Percentiles rank a stretch among this genome's conserved stretches.
These are phyloP conservation scores for Lysandra coridon DNA, from an alignment of 2,888 invertebrate species.

Conservation along the genomic window DNA sequence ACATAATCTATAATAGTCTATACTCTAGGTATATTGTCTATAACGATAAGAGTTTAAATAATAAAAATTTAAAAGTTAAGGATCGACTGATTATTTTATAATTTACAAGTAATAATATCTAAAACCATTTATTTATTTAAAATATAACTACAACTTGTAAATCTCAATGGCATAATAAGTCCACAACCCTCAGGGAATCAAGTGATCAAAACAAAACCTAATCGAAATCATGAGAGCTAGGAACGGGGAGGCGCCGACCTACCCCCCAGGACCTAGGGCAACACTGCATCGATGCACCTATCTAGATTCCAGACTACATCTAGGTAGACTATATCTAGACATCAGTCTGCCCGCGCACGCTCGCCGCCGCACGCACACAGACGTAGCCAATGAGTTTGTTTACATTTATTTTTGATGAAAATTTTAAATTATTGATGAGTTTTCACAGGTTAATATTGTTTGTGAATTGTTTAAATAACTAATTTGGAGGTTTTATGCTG, in stretches of 20 bases:
- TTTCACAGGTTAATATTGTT: neutral
- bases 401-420: conserved; percentile 10
- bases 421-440: conserved; percentile 5
- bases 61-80: no score
- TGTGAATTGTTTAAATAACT: neutral
- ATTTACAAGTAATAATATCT: neutral
- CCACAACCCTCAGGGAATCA: neutral
- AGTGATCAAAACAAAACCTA: conserved; percentile 29
- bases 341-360: conserved; percentile 36
- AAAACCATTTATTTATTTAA: neutral
- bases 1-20: no score
- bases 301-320: conserved; percentile 51
- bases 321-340: conserved; percentile 54
- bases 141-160: neutral
- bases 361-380: conserved; percentile 22
- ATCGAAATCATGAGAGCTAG: conserved; percentile 31
- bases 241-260: conserved; percentile 51
- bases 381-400: conserved; percentile 8
- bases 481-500: neutral
- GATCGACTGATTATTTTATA: no score
- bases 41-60: no score
- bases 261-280: conserved; percentile 72
- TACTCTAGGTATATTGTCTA: no score
- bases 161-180: neutral
- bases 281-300: conserved; percentile 71